Evolutionary conservation across 2,888 invertebrate species (phyloP).

Genomic region (Phasia obesa): DNA sequence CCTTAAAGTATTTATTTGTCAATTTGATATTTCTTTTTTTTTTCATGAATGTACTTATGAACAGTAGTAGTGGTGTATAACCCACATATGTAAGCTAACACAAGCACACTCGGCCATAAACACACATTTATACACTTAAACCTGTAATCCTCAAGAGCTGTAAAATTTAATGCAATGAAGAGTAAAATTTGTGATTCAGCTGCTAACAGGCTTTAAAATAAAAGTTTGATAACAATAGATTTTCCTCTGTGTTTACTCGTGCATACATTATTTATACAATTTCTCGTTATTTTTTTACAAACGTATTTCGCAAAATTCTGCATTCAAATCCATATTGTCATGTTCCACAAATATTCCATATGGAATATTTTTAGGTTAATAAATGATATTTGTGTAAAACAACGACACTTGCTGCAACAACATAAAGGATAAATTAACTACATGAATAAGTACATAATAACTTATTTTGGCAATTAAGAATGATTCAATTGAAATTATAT

Average conservation of each 20-base stretch:
- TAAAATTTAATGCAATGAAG: slow-evolving; percentile 65
- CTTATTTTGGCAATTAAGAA: background rate
- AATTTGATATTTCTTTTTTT: slow-evolving; percentile 52
- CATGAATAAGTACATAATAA: slow-evolving; percentile 9
- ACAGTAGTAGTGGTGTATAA: slow-evolving; percentile 13
- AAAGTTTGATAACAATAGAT: slow-evolving; percentile 48
- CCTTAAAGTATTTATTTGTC: slow-evolving; percentile 62
- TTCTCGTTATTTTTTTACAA: slow-evolving; percentile 7
- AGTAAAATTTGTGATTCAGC: slow-evolving; percentile 65
- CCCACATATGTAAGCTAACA: background rate
- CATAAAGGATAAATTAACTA: background rate
- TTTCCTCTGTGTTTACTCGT: slow-evolving; percentile 3
- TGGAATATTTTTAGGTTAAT: slow-evolving; percentile 38
- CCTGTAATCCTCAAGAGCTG: slow-evolving; percentile 61
- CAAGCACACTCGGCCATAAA: background rate
- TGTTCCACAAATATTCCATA: slow-evolving; percentile 38
- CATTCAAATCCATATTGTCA: slow-evolving; percentile 47
- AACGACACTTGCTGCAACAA: background rate
- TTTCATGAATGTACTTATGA: slow-evolving; percentile 36
- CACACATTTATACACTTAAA: slow-evolving; percentile 13
- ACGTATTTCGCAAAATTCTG: slow-evolving; percentile 22
- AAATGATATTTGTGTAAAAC: background rate
- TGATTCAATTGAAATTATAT: background rate
- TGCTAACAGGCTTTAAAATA: slow-evolving; percentile 55
- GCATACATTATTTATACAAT: slow-evolving; percentile 3